Base-by-base conservation (phyloP, 64 coral and sea anemone species). In the Astreopora myriophthalma region DNA sequence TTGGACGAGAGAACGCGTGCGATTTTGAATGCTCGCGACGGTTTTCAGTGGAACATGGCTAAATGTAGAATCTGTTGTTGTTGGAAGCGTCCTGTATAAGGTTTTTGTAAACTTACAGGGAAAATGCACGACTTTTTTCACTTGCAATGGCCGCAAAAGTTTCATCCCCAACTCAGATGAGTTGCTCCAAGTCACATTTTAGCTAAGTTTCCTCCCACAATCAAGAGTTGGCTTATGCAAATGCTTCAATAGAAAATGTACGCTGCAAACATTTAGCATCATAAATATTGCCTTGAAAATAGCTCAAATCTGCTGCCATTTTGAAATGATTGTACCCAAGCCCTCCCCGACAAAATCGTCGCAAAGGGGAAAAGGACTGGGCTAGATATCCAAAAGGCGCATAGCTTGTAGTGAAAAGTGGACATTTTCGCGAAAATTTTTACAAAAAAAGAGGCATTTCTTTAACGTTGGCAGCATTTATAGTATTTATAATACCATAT, bases 21-120 rank as follows among this genome's bases (percentile, higher is more conserved):
- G 92, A 83, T 98, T 98, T 39, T 98, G 96, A 38, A 98, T 84
- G 64, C 89, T 98, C n/a, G 92, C 84, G 29, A 94, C 92, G 71
- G 96, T 98, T 76, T 72, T 93, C 32, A 94, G 67, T 16, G 83
- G 44, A 24, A 10, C 40, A 23, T 39, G 63, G 28, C 87, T 69
- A 35, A 31, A 17, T 38, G 32, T 11, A 5, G 52, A 38, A 38
- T 38, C 33, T 8, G 8, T 20, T 8, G 20, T 26, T 34, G 55
- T 14, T 83, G 55, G 31, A 83, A 65, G 16, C 38, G 79, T 83
- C 29, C 79, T 64, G 31, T 39, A 10, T 25, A 83, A 83, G 0
- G 57, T 34, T 24, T 17, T 35, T 6, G 52, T 26, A 1, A 64
- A 83, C 36, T 63, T 83, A 0, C 11, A 22, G 10, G 52, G 57